These are phyloP conservation scores for Cololabis saira DNA, from an alignment of 2,113 vertebrate species.

Conservation along the genomic window DNA sequence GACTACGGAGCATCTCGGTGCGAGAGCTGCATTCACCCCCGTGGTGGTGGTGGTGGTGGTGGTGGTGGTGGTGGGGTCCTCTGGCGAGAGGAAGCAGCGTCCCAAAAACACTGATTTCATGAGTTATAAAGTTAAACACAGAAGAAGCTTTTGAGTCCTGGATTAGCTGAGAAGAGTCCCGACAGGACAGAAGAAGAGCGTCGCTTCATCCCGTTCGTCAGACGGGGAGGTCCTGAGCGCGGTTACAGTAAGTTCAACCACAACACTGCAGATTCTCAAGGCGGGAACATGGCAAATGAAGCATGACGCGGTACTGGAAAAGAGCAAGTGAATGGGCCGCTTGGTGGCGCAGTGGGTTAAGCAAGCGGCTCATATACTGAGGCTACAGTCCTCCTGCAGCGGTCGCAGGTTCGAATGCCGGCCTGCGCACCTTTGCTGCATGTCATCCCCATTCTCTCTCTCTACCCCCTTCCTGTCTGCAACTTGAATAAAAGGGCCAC, in stretches of 20 bases:
- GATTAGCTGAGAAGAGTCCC: conserved; percentile 35
- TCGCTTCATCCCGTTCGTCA: neutral
- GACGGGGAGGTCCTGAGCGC: conserved; percentile 2
- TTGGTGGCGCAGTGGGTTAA: too few species aligned
- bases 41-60: conserved; percentile 13
- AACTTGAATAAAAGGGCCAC: too few species aligned
- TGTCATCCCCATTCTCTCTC: too few species aligned
- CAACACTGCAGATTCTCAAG: conserved; percentile 52
- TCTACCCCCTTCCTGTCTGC: too few species aligned
- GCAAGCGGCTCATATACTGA: too few species aligned
- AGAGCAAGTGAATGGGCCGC: conserved; percentile 48
- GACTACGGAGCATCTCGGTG: conserved; percentile 33
- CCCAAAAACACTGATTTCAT: conserved; percentile 46
- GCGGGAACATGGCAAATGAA: conserved; percentile 37
- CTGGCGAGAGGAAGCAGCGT: conserved; percentile 28
- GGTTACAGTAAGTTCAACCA: conserved; percentile 25
- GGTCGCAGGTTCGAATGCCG: too few species aligned
- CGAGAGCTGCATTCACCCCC: conserved; percentile 16
- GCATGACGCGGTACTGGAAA: conserved; percentile 23
- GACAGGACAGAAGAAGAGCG: conserved; percentile 44
- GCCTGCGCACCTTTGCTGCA: too few species aligned
- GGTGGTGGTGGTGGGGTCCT: conserved; percentile 24
- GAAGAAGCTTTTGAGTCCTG: conserved; percentile 34
- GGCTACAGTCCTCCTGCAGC: too few species aligned
- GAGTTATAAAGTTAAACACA: conserved; percentile 22